Evolutionary conservation across 2,888 invertebrate genomes (phyloP), one percentile per base, ranked within the genome.

Genomic region (Dasypogon diadema): DNA sequence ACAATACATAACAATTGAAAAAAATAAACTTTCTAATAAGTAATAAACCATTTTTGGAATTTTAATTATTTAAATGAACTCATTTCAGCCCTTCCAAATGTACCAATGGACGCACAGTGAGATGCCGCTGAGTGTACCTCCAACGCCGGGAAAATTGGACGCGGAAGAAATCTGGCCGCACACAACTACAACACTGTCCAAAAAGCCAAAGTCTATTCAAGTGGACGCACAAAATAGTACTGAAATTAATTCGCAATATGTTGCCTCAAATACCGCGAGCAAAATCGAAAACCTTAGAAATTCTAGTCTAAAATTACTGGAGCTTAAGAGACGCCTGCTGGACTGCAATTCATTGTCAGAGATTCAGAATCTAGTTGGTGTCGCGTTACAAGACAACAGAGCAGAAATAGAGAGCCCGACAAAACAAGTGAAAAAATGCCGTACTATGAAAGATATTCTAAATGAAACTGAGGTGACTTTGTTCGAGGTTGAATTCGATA

Each of bases 81-180:
- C 34, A 21, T 48, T 8, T 14, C 87, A 96, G 96, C 93, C 94
- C 76, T 94, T 93, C 86, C 89, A 93, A 83, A 95, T 95, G 92
- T 97, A 97, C 87, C 94, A 92, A 84, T 97, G 96, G 96, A 90
- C 94, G 22, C 93, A 94, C 84, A 92, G 92, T 79, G 94, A 94
- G 85, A 87, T 89, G 60, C 90, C 92, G 74, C 87, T 90, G 42
- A 89, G 91, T 78, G 90, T 93, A 79, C 90, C 92, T n/a, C 87
- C 90, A 76, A 91, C 93, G 16, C 94, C 94, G 0, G 93, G 94
- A 65, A 90, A 92, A 82, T 87, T 95, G 60, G 91, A 92, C 79
- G 89, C 90, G 77, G 81, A 81, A 5, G 87, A 90, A 0, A 88
- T 91, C 37, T 94, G 94, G 94, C 93, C 94, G 0, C 92, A 92